A percentile compares a stretch with the other conserved stretches of the same genome.
phyloP scores from a whole-genome alignment of 2,797 vertebrate species.

The Hylomyscus alleni region DNA sequence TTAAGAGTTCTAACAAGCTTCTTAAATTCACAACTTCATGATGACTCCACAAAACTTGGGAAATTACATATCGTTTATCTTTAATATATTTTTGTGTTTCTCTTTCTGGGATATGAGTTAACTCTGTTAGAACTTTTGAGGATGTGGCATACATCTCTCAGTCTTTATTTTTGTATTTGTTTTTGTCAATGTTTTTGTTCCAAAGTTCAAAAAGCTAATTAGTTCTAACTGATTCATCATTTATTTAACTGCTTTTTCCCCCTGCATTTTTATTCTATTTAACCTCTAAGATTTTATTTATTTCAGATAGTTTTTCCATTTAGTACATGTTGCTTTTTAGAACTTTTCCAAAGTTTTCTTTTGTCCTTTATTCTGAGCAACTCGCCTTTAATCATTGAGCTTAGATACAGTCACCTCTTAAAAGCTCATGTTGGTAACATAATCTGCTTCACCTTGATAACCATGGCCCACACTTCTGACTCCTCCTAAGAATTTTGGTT shows the following conservation, averaged over 20 bases:
- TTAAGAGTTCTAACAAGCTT: background rate
- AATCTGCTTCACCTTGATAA: background rate
- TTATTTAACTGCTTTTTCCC: background rate
- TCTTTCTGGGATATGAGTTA: background rate
- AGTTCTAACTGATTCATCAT: background rate
- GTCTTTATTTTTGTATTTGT: background rate
- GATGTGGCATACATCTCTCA: background rate
- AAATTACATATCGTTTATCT: background rate
- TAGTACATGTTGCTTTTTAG: constrained; percentile 15
- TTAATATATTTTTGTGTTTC: constrained; percentile 6
- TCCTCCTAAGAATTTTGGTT: constrained; percentile 20
- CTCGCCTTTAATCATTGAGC: background rate
- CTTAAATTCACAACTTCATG: background rate
- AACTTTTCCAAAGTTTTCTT: constrained; percentile 30
- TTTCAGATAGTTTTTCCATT: constrained; percentile 2
- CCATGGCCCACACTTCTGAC: background rate
- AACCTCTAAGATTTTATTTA: background rate
- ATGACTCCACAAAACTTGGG: background rate
- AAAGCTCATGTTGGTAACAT: background rate
- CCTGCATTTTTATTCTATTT: background rate
- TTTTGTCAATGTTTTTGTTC: background rate
- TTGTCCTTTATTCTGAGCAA: background rate
- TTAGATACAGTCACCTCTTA: background rate
- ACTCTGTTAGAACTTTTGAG: constrained; percentile 24
- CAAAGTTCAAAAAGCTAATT: constrained; percentile 1